phyloP scores from a whole-genome alignment of 2,113 vertebrate species.

The Eurystomus gularis region DNA sequence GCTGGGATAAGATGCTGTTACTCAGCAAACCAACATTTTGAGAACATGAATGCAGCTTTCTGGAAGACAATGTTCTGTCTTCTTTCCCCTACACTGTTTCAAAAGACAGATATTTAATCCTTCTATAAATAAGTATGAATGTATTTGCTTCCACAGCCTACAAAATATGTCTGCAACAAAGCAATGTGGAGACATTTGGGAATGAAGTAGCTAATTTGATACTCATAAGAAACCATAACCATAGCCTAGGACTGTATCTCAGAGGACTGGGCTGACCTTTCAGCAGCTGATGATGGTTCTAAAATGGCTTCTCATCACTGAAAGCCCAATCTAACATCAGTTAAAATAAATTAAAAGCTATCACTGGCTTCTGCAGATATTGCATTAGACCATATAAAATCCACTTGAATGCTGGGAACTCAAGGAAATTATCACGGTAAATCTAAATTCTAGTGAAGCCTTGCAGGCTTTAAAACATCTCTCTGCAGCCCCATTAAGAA shows the following conservation, averaged over 20 bases:
- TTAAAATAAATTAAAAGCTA: slow-evolving; percentile 58
- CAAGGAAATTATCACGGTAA: slow-evolving; percentile 31
- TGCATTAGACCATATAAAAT: slow-evolving; percentile 25
- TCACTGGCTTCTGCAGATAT: background rate
- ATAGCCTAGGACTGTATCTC: background rate
- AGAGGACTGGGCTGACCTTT: slow-evolving; percentile 30
- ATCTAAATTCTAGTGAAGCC: slow-evolving; percentile 33
- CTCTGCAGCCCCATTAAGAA: background rate
- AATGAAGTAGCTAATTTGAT: slow-evolving; percentile 15
- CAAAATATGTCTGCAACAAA: slow-evolving; percentile 10
- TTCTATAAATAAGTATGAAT: background rate
- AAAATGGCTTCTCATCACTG: slow-evolving; percentile 29
- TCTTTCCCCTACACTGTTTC: background rate
- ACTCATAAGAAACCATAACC: slow-evolving; percentile 7
- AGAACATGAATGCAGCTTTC: background rate
- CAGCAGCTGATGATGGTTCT: background rate
- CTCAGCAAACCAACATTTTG: background rate
- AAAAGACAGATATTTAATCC: slow-evolving; percentile 1
- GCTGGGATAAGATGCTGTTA: background rate
- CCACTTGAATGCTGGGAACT: slow-evolving; percentile 16
- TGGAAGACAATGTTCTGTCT: background rate
- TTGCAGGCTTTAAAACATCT: slow-evolving; percentile 9
- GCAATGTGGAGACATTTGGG: background rate
- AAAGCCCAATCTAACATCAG: slow-evolving; percentile 33
- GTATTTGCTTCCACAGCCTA: background rate